Evolutionary conservation across 1,140 invertebrate genomes (phyloP), one percentile per base, ranked within the genome.

Genomic region (Tribolium castaneum): DNA sequence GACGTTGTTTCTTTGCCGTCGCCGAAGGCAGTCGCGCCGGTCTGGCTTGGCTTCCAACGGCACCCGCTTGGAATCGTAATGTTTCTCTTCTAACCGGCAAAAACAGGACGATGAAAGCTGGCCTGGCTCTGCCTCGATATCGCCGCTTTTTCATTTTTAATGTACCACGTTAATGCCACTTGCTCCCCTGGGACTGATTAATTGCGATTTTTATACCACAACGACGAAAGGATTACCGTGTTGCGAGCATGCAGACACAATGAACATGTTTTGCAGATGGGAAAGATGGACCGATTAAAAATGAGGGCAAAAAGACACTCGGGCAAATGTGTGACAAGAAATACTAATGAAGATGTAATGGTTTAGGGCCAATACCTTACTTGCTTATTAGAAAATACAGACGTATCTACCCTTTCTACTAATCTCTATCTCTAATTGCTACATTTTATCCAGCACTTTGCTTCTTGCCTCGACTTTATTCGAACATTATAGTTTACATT

Each of bases 1-100:
- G 77, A 80, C 80, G 80, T 79, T 80, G 80, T 80, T 80, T 80
- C 80, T 80, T 80, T 80, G 70, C 80, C 80, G 80, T 80, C 80
- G 80, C 80, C 80, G 70, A 80, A 77, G 77, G 80, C 80, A 72
- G 80, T 80, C 80, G 80, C 80, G 80, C 77, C 80, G 77, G 80
- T 80, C 77, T 80, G 77, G 77, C 80, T 80, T 80, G 77, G 77
- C 80, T 80, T 80, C 80, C 77, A 77, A 70, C 74, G 66, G 77
- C 77, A 78, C 77, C 75, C 77, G 77, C 73, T 80, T 70, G 74
- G 77, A 80, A 80, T 80, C 75, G 73, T 77, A 75, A 78, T 78
- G 70, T 75, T 45, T 34, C 75, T 76, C 56, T 54, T 70, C 35
- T 25, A 13, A 19, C 66, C 51, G 30, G 52, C 77, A 80, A 80